Conservation (phyloP, 1,140 invertebrate genomes). For the Platyscapa corneri region DNA sequence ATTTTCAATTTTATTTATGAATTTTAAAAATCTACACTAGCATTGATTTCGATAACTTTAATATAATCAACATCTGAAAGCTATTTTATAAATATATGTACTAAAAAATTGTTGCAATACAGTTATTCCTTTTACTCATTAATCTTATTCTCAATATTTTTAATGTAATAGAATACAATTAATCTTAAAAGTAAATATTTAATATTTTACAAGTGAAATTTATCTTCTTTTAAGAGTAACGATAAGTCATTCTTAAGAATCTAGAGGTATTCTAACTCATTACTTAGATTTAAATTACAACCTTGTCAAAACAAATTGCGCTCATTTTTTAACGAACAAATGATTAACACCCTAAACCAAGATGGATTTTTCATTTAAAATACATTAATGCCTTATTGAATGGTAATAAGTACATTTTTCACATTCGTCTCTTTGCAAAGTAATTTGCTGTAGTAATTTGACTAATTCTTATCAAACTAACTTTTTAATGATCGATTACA, state of each 20-base stretch:
- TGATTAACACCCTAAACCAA: not conserved
- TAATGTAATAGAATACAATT: not conserved
- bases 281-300: slow-evolving; percentile 1
- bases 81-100: too few relatives aligned
- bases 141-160: not conserved
- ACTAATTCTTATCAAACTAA: not conserved
- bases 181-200: not conserved
- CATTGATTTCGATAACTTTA: too few relatives aligned
- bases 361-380: not conserved
- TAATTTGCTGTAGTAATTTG: not conserved
- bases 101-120: too few relatives aligned
- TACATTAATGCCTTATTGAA: not conserved
- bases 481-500: not conserved
- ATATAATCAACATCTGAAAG: too few relatives aligned
- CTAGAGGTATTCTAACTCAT: not conserved
- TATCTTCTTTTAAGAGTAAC: not conserved
- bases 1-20: too few relatives aligned
- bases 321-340: not conserved
- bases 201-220: not conserved
- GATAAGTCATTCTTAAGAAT: not conserved
- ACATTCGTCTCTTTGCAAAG: not conserved
- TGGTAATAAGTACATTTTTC: not conserved
- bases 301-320: not conserved
- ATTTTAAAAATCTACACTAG: too few relatives aligned
- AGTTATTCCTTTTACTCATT: not conserved